Evolutionary conservation across 2,113 vertebrate genomes (phyloP).

Genomic region (Arvicanthis niloticus): DNA sequence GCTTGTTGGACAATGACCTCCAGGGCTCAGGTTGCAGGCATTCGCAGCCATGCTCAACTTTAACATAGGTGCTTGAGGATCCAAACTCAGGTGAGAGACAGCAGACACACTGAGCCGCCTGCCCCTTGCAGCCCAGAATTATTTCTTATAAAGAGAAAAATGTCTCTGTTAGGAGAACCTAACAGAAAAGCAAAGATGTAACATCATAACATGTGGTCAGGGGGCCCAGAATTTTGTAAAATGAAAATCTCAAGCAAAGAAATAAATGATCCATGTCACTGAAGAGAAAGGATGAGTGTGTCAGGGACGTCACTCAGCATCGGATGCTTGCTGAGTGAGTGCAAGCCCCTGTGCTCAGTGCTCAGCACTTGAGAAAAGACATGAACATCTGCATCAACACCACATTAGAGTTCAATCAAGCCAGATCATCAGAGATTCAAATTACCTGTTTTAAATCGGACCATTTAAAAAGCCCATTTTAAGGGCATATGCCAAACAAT

Average conservation of each 20-base stretch:
- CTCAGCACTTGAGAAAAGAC: not conserved
- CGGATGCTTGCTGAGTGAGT: not conserved
- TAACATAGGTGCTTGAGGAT: not conserved
- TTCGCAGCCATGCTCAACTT: not conserved
- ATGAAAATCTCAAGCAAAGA: constrained; percentile 8
- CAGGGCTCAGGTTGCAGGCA: not conserved
- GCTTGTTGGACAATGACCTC: not conserved
- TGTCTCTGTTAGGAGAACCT: not conserved
- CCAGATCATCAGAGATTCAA: constrained; percentile 38
- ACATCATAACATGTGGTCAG: not conserved
- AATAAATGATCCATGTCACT: not conserved
- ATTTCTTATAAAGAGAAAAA: constrained; percentile 50
- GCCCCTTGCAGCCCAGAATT: constrained; percentile 23
- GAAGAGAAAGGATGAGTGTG: not conserved
- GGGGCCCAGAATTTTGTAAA: constrained; percentile 51
- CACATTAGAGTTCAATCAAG: constrained; percentile 4
- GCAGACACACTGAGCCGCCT: not conserved
- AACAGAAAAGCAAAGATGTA: not conserved
- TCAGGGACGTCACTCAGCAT: not conserved
- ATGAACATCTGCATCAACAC: not conserved
- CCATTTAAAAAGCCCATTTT: constrained; percentile 38
- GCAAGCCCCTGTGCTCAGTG: too few species aligned
- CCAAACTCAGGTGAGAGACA: not conserved
- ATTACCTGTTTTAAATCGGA: constrained; percentile 46
- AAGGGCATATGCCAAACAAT: constrained; percentile 47